phyloP scores from a whole-genome alignment of 2,888 invertebrate species.

The Diaprepes abbreviatus region DNA sequence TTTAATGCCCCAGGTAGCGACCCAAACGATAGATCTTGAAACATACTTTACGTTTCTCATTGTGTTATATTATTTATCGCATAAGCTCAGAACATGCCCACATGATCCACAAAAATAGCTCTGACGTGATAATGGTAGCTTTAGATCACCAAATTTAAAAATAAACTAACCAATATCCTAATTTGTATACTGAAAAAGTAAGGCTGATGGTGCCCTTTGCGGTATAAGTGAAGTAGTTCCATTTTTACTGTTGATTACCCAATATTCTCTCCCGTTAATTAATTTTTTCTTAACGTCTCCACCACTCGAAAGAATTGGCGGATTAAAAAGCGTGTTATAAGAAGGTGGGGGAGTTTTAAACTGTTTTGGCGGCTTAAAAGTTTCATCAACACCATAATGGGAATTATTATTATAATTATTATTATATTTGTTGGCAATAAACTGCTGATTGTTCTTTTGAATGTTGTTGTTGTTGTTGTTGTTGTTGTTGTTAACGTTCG shows the following conservation, averaged over 20 bases:
- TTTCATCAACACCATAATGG: background rate
- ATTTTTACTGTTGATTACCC: constrained; percentile 73
- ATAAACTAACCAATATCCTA: no score
- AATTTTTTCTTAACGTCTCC: constrained; percentile 68
- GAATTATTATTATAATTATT: background rate
- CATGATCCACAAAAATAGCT: no score
- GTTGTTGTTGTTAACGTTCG: background rate
- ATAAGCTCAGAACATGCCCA: no score
- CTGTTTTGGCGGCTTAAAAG: constrained; percentile 29
- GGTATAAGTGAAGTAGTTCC: constrained; percentile 81
- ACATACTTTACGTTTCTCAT: no score
- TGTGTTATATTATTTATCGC: no score
- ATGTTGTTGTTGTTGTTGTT: background rate
- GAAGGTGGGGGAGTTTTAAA: constrained; percentile 73
- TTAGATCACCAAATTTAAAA: no score
- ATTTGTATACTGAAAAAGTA: constrained; percentile 76
- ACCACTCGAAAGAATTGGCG: constrained; percentile 58
- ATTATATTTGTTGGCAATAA: background rate
- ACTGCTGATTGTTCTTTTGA: background rate
- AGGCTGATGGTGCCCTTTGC: constrained; percentile 81
- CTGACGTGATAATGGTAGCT: no score
- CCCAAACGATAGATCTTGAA: no score
- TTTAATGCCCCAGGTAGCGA: no score
- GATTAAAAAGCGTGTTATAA: constrained; percentile 73
- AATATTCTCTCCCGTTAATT: constrained; percentile 85